Evolutionary conservation across 2,888 invertebrate genomes (phyloP), one percentile per base, ranked within the genome.

Genomic region (Nemurella pictetii): DNA sequence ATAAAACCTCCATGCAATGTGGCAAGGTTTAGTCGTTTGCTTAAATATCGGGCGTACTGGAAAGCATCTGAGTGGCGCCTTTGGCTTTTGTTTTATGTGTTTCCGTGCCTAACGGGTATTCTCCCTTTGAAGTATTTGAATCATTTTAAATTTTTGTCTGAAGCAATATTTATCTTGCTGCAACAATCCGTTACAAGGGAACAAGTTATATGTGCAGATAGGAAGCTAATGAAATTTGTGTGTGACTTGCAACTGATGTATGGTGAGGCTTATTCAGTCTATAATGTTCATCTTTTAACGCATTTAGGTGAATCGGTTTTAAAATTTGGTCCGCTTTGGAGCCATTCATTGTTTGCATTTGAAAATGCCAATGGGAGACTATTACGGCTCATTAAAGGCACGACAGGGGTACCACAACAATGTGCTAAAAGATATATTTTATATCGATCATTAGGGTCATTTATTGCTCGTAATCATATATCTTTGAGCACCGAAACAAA

Each of bases 31-130:
- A 32, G 75, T 25, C 83, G 83, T 28, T 30, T 27, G 29, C 28
- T 85, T 35, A 85, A 83, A 25, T 75, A 85, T 0, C 15, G 85
- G 28, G 27, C 25, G 27, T 72, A 84, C 5, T 85, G 85, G 85
- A 85, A 84, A 36, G 83, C 85, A 26, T 85, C 85, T 55, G 83
- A 85, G 73, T 85, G 85, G 83, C 72, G 83, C 9, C 72, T 83
- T 0, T 85, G 85, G 85, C 85, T 85, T 5, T 27, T 85, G 28
- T 85, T 83, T 77, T 84, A 85, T 77, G 74, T 73, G 29, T 55
- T 85, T n/a, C 73, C 78, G 28, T 85, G 85, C 78, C n/a, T 85
- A 0, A 20, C 35, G 0, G 85, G 85, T 12, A 35, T 85, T 28
- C 75, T 85, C n/a, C 83, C 83, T 30, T n/a, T 32, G 25, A 84